Percentiles rank a stretch among this genome's conserved stretches.
Evolutionary conservation across 2,888 invertebrate genomes (phyloP).

Genomic region (Pimpla rufipes): DNA sequence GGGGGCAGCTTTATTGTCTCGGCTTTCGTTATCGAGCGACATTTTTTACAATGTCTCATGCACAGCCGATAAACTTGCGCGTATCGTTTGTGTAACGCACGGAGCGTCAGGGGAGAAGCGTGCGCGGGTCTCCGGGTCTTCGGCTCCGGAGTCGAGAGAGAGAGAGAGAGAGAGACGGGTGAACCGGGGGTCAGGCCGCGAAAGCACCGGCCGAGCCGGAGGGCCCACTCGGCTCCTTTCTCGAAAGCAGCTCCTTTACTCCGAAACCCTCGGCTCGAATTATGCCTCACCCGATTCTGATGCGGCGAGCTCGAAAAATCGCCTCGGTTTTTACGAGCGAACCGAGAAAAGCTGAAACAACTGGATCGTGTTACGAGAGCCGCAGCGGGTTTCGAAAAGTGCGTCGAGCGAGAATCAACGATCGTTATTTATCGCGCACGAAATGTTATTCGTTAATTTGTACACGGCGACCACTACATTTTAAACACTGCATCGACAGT

Average conservation of each 20-base stretch:
- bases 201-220: not conserved
- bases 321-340: constrained; percentile 62
- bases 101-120: too few species aligned
- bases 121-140: not conserved
- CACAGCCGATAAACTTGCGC: constrained; percentile 43
- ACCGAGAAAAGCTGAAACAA: constrained; percentile 41
- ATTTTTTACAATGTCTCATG: constrained; percentile 42
- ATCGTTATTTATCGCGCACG: not conserved
- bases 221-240: not conserved
- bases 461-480: too few species aligned
- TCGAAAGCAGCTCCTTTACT: constrained; percentile 17
- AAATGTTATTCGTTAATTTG: not conserved
- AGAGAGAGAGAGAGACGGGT: not conserved
- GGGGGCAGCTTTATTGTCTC: constrained; percentile 74
- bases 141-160: not conserved
- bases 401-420: not conserved
- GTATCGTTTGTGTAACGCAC: not conserved
- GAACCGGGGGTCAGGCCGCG: not conserved
- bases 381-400: constrained; percentile 33
- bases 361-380: constrained; percentile 36
- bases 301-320: constrained; percentile 59
- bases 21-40: constrained; percentile 71
- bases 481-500: too few species aligned
- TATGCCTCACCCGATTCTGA: constrained; percentile 59
- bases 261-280: constrained; percentile 42